A percentile compares a stretch with the other conserved stretches of the same genome.
These are phyloP conservation scores for Zonotrichia leucophrys DNA, from an alignment of 2,113 vertebrate species.

Conservation along the genomic window DNA sequence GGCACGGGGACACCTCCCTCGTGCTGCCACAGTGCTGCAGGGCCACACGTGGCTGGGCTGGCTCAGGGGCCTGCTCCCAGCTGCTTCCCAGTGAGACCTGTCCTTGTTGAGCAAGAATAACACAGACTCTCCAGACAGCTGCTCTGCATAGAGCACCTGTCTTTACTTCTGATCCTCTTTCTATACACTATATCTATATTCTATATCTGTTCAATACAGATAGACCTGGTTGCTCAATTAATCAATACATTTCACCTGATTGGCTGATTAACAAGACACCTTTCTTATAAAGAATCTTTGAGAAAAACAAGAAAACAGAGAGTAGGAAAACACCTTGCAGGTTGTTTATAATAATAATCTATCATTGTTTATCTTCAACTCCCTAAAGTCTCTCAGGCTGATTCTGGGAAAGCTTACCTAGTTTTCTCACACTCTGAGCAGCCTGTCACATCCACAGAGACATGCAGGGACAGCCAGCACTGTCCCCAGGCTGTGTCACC, in stretches of 20 bases:
- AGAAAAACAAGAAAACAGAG: neutral
- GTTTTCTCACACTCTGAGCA: neutral
- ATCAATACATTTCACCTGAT: no score
- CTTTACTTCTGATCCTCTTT: neutral
- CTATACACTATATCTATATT: no score
- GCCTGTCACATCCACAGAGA: neutral
- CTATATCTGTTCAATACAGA: neutral
- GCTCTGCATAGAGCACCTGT: neutral
- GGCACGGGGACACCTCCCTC: neutral
- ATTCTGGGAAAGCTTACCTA: neutral
- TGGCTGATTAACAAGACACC: no score
- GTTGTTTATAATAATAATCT: neutral
- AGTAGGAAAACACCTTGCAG: neutral
- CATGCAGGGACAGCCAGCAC: neutral
- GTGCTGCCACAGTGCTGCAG: neutral
- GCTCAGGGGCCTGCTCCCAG: rapidly evolving
- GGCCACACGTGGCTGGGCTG: neutral
- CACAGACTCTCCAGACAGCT: neutral
- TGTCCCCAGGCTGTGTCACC: neutral
- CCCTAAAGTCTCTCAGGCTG: neutral
- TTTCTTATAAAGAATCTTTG: neutral
- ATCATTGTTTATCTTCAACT: neutral
- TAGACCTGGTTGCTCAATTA: no score
- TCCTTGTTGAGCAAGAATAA: neutral
- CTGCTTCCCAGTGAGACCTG: neutral